Percentiles rank a stretch among this genome's conserved stretches.
Conservation (phyloP, 2,113 vertebrate genomes). For the Sclerurus mexicanus region DNA sequence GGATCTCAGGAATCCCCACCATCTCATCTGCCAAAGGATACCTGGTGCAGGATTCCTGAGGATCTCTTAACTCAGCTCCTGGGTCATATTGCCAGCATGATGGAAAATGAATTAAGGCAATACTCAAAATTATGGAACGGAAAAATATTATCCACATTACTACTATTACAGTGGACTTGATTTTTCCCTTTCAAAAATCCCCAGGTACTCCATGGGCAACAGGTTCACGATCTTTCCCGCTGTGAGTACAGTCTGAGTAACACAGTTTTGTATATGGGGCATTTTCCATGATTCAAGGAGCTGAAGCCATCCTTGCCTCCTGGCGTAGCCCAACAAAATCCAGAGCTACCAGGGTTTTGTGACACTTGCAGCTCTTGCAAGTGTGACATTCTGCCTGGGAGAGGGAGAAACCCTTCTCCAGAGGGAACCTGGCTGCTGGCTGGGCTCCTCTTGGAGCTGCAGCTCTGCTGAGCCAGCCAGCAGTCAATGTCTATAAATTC, state of each 20-base stretch:
- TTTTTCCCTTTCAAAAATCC: neutral
- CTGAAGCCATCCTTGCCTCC: neutral
- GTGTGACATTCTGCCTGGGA: neutral
- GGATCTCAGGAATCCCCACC: neutral
- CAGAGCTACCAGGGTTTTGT: neutral
- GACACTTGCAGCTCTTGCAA: neutral
- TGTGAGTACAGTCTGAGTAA: neutral
- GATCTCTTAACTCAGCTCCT: neutral
- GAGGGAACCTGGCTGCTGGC: fast-evolving
- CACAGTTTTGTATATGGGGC: neutral
- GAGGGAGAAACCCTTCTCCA: neutral
- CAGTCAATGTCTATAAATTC: neutral
- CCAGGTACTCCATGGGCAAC: neutral
- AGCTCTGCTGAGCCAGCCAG: neutral
- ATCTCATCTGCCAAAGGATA: neutral
- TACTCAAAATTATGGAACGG: neutral
- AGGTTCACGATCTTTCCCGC: neutral
- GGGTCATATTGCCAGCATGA: fast-evolving
- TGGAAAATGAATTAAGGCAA: neutral
- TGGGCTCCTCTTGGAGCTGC: neutral
- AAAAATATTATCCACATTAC: neutral
- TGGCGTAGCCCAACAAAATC: neutral
- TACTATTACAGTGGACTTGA: neutral
- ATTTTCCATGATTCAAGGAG: neutral
- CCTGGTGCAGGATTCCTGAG: neutral